Evolutionary conservation across 2,888 invertebrate species (phyloP).

Genomic region (Calameuta filiformis): DNA sequence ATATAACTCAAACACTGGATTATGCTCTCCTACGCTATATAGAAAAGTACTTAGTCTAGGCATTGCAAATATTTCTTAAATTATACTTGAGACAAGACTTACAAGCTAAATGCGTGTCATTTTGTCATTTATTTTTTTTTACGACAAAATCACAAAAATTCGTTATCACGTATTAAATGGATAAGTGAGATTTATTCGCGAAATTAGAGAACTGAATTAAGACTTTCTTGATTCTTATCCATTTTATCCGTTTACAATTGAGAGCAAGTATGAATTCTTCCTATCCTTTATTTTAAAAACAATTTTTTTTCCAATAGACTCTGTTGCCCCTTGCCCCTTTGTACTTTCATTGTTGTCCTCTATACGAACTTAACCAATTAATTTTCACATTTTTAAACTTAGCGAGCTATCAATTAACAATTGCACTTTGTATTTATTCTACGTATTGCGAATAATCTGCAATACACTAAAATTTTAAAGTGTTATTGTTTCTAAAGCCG

Average conservation of each 20-base stretch:
- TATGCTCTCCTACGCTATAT: not conserved
- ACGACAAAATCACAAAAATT: not conserved
- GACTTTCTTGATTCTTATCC: not conserved
- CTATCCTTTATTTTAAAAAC: not conserved
- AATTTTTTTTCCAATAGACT: not conserved
- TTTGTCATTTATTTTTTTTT: not conserved
- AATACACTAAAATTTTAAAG: not conserved
- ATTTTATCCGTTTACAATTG: not conserved
- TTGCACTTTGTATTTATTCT: not conserved
- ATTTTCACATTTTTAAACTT: not conserved
- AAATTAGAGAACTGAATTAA: not conserved
- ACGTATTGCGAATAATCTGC: not conserved
- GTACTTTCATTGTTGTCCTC: not conserved
- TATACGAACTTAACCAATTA: not conserved
- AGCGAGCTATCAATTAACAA: not conserved
- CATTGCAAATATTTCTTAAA: not conserved
- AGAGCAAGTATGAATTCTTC: too few species aligned
- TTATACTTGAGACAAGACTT: not conserved
- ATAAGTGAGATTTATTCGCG: not conserved
- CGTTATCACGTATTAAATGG: not conserved
- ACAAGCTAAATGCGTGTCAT: not conserved
- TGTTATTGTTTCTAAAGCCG: not conserved
- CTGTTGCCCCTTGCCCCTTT: not conserved
- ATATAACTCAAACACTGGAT: constrained; percentile 2
- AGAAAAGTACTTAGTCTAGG: not conserved